These are phyloP conservation scores for Mugil cephalus DNA, from an alignment of 2,113 vertebrate species.

Conservation along the genomic window DNA sequence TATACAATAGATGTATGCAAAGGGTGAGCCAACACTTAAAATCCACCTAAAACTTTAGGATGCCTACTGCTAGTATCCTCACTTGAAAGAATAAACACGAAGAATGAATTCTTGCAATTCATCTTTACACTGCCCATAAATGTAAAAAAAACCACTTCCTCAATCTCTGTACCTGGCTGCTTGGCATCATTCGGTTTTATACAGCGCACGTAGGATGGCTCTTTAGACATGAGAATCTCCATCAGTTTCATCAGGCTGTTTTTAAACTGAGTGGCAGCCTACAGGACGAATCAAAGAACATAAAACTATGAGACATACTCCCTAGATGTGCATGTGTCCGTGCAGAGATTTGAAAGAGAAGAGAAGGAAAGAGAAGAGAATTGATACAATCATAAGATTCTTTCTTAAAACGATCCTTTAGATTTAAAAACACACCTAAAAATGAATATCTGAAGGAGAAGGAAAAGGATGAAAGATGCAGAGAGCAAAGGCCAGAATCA, in stretches of 20 bases:
- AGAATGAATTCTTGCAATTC: too few relatives aligned
- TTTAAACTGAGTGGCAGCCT: conserved; percentile 98
- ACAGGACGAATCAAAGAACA: conserved; percentile 2
- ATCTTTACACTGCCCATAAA: too few relatives aligned
- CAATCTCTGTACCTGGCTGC: conserved; percentile 87
- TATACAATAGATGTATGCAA: too few relatives aligned
- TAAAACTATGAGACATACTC: background rate
- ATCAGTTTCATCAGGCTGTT: conserved; percentile 93
- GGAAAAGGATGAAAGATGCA: background rate
- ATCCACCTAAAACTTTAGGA: too few relatives aligned
- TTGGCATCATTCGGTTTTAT: conserved; percentile 97
- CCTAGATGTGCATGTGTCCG: background rate
- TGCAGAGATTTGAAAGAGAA: background rate
- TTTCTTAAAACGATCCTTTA: background rate
- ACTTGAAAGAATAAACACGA: too few relatives aligned
- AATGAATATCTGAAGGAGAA: background rate
- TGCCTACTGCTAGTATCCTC: too few relatives aligned
- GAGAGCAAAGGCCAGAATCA: background rate
- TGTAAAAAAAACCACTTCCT: background rate
- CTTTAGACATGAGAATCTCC: conserved; percentile 97
- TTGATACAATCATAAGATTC: background rate
- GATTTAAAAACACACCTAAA: background rate
- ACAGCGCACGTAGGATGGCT: conserved; percentile 96
- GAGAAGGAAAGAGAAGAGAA: background rate
- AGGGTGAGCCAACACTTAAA: too few relatives aligned